Percentiles rank a stretch among this genome's conserved stretches.
Conservation (phyloP, 1,140 invertebrate species). For the Drosophila subpulchrella region DNA sequence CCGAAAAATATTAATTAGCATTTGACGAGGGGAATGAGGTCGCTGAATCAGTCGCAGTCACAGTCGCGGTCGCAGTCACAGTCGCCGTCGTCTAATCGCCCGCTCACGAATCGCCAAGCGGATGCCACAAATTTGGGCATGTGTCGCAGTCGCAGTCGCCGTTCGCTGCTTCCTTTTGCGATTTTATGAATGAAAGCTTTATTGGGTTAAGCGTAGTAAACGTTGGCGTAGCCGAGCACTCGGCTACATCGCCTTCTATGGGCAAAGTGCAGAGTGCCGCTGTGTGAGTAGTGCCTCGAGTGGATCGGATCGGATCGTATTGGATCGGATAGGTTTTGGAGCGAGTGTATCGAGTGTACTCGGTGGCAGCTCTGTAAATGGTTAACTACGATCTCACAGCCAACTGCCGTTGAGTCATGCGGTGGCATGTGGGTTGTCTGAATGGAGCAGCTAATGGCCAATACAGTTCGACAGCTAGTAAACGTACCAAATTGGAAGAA, state of each 20-base stretch:
- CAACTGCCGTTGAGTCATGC: conserved; percentile 27
- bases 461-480: too few species aligned
- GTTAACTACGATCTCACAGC: conserved; percentile 46
- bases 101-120: conserved; percentile 73
- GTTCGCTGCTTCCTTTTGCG: conserved; percentile 69
- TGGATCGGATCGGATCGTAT: conserved; percentile 1
- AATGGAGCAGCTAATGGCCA: not conserved
- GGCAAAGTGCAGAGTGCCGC: conserved; percentile 64
- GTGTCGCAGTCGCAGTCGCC: conserved; percentile 50
- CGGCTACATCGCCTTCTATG: conserved; percentile 64
- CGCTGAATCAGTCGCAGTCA: conserved; percentile 16
- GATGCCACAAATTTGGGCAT: conserved; percentile 80
- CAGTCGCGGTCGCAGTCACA: conserved; percentile 6
- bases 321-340: not conserved
- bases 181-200: conserved; percentile 78
- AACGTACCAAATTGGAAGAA: not conserved
- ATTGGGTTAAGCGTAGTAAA: conserved; percentile 58
- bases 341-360: conserved; percentile 13
- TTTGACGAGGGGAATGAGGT: conserved; percentile 47
- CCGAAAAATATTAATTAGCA: conserved; percentile 80
- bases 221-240: conserved; percentile 35
- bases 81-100: conserved; percentile 52
- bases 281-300: conserved; percentile 20
- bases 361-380: conserved; percentile 39
- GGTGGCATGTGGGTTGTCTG: conserved; percentile 18